phyloP scores from a whole-genome alignment of 2,888 invertebrate genomes.

The Stenodema calcarata region DNA sequence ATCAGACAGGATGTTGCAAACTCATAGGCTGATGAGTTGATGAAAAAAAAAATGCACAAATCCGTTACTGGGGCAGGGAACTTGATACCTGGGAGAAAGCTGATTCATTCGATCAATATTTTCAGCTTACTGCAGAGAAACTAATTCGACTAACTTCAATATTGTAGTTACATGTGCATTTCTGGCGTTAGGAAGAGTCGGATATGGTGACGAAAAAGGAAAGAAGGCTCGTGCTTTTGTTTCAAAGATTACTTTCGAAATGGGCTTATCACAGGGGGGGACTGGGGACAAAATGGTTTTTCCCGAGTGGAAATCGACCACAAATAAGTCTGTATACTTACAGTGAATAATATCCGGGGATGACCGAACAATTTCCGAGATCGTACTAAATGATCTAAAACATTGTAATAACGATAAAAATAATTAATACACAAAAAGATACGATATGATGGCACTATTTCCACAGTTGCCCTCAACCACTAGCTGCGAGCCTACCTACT shows the following conservation, averaged over 20 bases:
- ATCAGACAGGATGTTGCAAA: not conserved
- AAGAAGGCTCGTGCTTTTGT: conserved; percentile 24
- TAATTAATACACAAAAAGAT: conserved; percentile 45
- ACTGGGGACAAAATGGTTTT: not conserved
- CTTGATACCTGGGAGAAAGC: conserved; percentile 32
- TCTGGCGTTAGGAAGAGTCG: not conserved
- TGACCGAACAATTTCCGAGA: not conserved
- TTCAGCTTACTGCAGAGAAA: not conserved
- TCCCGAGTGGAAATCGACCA: not conserved
- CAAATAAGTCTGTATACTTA: not conserved
- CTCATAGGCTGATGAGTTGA: not conserved
- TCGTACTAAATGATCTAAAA: not conserved
- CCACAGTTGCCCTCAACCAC: conserved; percentile 41
- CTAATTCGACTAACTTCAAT: not conserved
- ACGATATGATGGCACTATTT: conserved; percentile 44
- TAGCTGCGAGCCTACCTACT: not conserved
- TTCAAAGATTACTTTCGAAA: conserved; percentile 28
- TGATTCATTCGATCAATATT: conserved; percentile 22
- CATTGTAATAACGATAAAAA: conserved; percentile 41
- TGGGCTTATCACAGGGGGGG: conserved; percentile 39
- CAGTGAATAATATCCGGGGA: not conserved
- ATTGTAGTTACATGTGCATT: not conserved
- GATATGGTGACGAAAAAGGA: not conserved
- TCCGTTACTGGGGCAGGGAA: conserved; percentile 40
- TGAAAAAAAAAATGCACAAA: not conserved